These are phyloP conservation scores for Pseudolaguvia tuberculata DNA, from an alignment of 2,113 vertebrate genomes.

Conservation along the genomic window DNA sequence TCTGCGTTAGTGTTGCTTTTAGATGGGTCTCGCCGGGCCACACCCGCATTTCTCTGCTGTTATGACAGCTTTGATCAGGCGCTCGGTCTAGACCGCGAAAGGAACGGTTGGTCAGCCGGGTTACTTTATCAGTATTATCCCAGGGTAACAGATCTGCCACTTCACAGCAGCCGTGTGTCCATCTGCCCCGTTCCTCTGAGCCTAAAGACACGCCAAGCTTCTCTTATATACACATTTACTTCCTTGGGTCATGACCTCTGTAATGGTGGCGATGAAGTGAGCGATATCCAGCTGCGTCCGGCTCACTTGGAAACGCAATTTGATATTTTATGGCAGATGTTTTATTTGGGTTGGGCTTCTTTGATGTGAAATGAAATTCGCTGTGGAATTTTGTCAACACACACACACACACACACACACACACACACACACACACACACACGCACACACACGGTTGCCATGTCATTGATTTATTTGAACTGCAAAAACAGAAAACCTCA, in stretches of 20 bases:
- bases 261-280: slow-evolving; percentile 4
- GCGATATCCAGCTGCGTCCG: slow-evolving; percentile 33
- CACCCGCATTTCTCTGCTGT: slow-evolving; percentile 38
- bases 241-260: neutral
- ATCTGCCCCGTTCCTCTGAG: slow-evolving; percentile 2
- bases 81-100: slow-evolving; percentile 34
- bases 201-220: neutral
- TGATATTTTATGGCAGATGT: slow-evolving; percentile 48
- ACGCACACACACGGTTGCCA: neutral
- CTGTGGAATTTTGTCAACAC: slow-evolving; percentile 29
- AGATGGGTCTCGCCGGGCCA: slow-evolving; percentile 12
- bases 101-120: slow-evolving; percentile 36
- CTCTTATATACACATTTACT: slow-evolving; percentile 21
- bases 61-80: slow-evolving; percentile 47
- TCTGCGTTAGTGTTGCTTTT: slow-evolving; percentile 16
- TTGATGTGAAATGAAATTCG: slow-evolving; percentile 43
- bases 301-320: slow-evolving; percentile 9
- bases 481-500: neutral
- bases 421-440: slow-evolving; percentile 15
- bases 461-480: slow-evolving; percentile 34
- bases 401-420: slow-evolving; percentile 32
- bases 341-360: slow-evolving; percentile 42
- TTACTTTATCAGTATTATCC: slow-evolving; percentile 10
- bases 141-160: slow-evolving; percentile 5
- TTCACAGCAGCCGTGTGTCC: neutral